Base-by-base conservation (phyloP, 2,113 vertebrate genomes). In the Sorex fumeus region DNA sequence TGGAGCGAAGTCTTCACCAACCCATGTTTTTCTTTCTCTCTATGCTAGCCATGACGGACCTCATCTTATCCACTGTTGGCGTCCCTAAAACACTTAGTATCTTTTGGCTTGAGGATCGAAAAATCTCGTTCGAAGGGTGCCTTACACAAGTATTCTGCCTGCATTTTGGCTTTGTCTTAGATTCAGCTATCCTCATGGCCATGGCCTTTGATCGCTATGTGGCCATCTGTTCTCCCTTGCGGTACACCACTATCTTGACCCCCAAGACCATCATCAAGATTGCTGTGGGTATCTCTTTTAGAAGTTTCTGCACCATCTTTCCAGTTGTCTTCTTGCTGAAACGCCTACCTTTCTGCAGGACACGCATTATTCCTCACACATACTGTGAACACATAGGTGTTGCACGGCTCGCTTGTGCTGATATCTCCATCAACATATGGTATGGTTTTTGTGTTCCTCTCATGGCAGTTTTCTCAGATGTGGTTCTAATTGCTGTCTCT, bases 231-330 rank as follows among this genome's bases (percentile, higher is more conserved):
- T 84, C 81, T 75, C 91, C 78, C 0, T 87, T 97, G 92, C 88
- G 95, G 2, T 96, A 96, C 23, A 84, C 36, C 77, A 36, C 95
- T 25, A 87, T 95, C 66, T 86, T 96, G 87, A 97, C 76, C 5
- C 86, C 87, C 1, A 21, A 62, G 30, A 30, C 53, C 69, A 50
- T 82, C 62, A 83, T 77, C 53, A 93, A 91, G 93, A 74, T 92
- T 3, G 90, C 57, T 1, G n/a, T 85, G 74, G 77, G 25, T 8
- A 91, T 89, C 72, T 45, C 93, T 79, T 69, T 50, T 30, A 0
- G 1, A n/a, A 86, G 89, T 53, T 79, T 72, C 19, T 67, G 94
- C 28, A 62, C 6, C 0, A 64, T 95, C 75, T 66, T 91, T 6
- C 90, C 66, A 0, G n/a, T 94, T 10, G 57, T 89, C 83, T 40